Conservation (phyloP, 2,797 vertebrate genomes). For the Gallinago stenura region DNA sequence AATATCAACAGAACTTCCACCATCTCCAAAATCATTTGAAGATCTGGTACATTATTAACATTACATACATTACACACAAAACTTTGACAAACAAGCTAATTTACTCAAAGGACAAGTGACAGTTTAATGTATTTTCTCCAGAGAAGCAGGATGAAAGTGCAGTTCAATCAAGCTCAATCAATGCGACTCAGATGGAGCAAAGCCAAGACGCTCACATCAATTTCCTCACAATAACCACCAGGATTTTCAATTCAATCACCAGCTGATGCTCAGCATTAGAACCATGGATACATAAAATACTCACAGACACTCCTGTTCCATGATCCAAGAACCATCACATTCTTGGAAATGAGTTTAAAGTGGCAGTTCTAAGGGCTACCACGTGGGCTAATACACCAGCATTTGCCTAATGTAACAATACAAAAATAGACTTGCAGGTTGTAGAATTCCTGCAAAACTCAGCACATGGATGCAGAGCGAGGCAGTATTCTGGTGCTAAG, state of each 20-base stretch:
- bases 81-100: background rate
- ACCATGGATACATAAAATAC: background rate
- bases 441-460: background rate
- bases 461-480: background rate
- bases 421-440: background rate
- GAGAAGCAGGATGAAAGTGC: background rate
- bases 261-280: background rate
- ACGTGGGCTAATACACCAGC: background rate
- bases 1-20: background rate
- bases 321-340: background rate
- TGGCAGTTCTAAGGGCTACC: background rate
- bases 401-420: background rate
- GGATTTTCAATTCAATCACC: background rate
- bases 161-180: background rate
- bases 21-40: background rate
- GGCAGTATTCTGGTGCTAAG: background rate
- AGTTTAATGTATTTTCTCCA: background rate
- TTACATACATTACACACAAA: background rate
- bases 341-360: background rate
- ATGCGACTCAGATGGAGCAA: rapidly evolving
- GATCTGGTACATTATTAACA: background rate
- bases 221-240: background rate
- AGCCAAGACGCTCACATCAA: background rate
- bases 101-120: background rate
- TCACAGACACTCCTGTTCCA: background rate